These are phyloP conservation scores for Clarias gariepinus DNA, from an alignment of 2,113 vertebrate species.

Conservation along the genomic window DNA sequence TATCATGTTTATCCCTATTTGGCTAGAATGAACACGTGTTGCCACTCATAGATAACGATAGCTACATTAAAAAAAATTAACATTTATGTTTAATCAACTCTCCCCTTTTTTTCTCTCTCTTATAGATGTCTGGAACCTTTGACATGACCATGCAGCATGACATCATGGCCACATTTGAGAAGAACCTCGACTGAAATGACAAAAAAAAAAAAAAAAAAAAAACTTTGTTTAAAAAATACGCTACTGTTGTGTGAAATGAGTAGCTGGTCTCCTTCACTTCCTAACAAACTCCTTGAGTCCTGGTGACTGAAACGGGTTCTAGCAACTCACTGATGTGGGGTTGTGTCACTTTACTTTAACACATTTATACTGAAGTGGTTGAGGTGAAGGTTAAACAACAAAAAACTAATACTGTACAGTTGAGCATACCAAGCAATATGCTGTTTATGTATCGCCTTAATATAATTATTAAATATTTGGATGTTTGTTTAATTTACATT, in stretches of 20 bases:
- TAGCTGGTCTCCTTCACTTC: constrained; percentile 20
- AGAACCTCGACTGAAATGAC: constrained; percentile 72
- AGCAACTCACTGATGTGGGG: background rate
- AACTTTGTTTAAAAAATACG: background rate
- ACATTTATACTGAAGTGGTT: constrained; percentile 31
- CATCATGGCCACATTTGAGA: constrained; percentile 90
- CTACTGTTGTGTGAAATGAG: constrained; percentile 41
- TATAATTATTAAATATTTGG: constrained; percentile 1
- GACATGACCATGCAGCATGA: constrained; percentile 86
- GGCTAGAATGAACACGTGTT: background rate
- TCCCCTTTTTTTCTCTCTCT: background rate
- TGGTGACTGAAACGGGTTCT: constrained; percentile 51
- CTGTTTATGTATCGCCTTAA: background rate
- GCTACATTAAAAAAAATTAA: no score
- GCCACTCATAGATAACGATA: background rate
- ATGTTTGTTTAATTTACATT: constrained; percentile 6
- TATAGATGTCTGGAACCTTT: constrained; percentile 79
- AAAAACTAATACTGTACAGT: constrained; percentile 23
- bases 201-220: background rate
- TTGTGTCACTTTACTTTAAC: constrained; percentile 31
- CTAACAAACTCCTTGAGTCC: constrained; percentile 37
- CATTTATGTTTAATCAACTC: background rate
- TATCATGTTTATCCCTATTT: background rate
- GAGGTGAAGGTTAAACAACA: constrained; percentile 16
- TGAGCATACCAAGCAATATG: background rate